Evolutionary conservation across 2,888 invertebrate species (phyloP).

Genomic region (Ennomos erosarius): DNA sequence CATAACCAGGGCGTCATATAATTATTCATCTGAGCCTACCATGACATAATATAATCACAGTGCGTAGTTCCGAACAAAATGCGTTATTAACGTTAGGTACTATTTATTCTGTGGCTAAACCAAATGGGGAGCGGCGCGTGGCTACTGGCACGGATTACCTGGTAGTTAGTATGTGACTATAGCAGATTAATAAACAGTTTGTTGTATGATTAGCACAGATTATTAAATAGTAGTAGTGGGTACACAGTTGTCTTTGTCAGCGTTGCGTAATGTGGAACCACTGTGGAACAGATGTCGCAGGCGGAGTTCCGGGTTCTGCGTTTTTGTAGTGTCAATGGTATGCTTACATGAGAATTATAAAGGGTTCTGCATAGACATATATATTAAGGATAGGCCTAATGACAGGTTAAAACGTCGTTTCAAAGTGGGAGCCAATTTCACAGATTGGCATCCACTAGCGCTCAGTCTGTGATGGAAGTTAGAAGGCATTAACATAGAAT

Average conservation of each 20-base stretch:
- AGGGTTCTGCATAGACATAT: no score
- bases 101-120: neutral
- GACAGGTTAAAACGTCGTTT: no score
- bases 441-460: no score
- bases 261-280: conserved; percentile 33
- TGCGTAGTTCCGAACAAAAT: conserved; percentile 40
- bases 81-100: neutral
- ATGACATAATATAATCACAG: conserved; percentile 37
- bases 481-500: no score
- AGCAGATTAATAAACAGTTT: conserved; percentile 1
- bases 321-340: conserved; percentile 4
- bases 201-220: conserved; percentile 4
- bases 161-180: neutral
- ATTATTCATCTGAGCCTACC: conserved; percentile 25
- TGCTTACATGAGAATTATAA: no score
- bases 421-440: no score
- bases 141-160: conserved; percentile 5
- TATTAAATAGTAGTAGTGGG: conserved; percentile 6
- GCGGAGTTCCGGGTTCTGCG: conserved; percentile 22
- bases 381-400: no score
- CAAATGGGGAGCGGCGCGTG: conserved; percentile 25
- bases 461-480: no score
- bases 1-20: conserved; percentile 23
- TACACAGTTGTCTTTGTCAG: conserved; percentile 15
- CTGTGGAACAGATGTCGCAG: conserved; percentile 26